These are phyloP conservation scores for Gasterosteus nipponicus DNA, from an alignment of 2,113 vertebrate genomes.

Conservation along the genomic window DNA sequence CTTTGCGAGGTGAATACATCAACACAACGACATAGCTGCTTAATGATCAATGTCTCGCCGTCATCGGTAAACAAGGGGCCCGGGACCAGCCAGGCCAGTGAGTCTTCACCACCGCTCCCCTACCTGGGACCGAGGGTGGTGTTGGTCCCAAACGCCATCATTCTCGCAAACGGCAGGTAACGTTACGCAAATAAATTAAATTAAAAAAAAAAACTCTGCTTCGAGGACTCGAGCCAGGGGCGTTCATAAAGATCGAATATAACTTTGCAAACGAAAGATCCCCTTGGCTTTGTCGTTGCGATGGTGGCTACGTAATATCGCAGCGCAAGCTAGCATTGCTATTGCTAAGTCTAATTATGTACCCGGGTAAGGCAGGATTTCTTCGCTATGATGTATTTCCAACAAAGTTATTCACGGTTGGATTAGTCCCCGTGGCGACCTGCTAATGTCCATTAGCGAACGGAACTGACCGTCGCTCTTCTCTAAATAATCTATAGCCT, in stretches of 20 bases:
- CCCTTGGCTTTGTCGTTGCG: neutral
- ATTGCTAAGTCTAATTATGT: conserved; percentile 11
- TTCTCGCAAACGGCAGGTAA: conserved; percentile 22
- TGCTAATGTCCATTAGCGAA: neutral
- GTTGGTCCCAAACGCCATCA: conserved; percentile 53
- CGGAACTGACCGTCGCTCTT: neutral
- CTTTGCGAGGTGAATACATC: neutral
- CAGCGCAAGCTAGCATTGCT: conserved; percentile 32
- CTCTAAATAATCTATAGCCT: neutral
- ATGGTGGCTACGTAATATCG: neutral
- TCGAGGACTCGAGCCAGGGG: neutral
- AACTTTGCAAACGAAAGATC: conserved; percentile 34
- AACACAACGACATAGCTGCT: conserved; percentile 3
- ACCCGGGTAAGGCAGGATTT: conserved; percentile 37
- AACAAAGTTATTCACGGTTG: conserved; percentile 43
- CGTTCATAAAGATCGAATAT: neutral
- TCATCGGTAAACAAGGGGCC: conserved; percentile 41
- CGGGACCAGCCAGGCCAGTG: conserved; percentile 34
- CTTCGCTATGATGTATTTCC: conserved; percentile 41
- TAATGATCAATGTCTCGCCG: conserved; percentile 19
- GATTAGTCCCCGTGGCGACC: neutral
- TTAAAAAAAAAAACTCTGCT: neutral
- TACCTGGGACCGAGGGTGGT: conserved; percentile 66
- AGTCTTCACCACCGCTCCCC: conserved; percentile 52
- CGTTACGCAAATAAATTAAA: neutral